Evolutionary conservation across 2,797 vertebrate genomes (phyloP).

Genomic region (Hyperoplus immaculatus): DNA sequence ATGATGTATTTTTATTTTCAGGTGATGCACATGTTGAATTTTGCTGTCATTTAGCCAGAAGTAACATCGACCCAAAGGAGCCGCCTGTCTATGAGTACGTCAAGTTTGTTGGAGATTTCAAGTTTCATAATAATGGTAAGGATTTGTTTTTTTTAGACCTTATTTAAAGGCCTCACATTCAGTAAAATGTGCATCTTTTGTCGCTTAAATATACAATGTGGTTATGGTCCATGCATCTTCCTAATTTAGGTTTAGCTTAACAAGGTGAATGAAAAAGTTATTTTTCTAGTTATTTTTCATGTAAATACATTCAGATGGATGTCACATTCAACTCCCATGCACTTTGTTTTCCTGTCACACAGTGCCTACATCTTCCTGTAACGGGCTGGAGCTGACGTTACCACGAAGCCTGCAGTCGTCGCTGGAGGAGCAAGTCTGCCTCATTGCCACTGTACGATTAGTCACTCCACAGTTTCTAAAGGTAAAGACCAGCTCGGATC

Average conservation of each 20-base stretch:
- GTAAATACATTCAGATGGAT: background rate
- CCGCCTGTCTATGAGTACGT: slow-evolving; percentile 91
- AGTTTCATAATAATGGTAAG: slow-evolving; percentile 93
- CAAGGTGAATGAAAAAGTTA: background rate
- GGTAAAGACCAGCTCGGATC: slow-evolving; percentile 77
- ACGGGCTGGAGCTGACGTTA: slow-evolving; percentile 87
- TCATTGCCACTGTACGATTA: slow-evolving; percentile 92
- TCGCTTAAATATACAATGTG: background rate
- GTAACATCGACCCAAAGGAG: slow-evolving; percentile 86
- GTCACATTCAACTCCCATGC: background rate
- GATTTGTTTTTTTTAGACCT: slow-evolving; percentile 11
- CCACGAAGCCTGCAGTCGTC: slow-evolving; percentile 88
- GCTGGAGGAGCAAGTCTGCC: slow-evolving; percentile 91
- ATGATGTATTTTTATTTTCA: slow-evolving; percentile 63
- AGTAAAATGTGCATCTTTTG: background rate
- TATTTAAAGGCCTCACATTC: background rate
- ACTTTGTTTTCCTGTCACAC: slow-evolving; percentile 48
- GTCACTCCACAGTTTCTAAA: slow-evolving; percentile 90
- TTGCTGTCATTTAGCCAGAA: slow-evolving; percentile 94
- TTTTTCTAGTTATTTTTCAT: background rate
- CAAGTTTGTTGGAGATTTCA: slow-evolving; percentile 94
- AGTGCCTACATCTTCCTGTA: slow-evolving; percentile 92
- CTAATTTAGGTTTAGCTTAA: background rate
- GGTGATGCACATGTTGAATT: slow-evolving; percentile 92
- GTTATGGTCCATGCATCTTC: background rate